These are phyloP conservation scores for Brachirus orientalis DNA, from an alignment of 2,113 vertebrate species.

Conservation along the genomic window DNA sequence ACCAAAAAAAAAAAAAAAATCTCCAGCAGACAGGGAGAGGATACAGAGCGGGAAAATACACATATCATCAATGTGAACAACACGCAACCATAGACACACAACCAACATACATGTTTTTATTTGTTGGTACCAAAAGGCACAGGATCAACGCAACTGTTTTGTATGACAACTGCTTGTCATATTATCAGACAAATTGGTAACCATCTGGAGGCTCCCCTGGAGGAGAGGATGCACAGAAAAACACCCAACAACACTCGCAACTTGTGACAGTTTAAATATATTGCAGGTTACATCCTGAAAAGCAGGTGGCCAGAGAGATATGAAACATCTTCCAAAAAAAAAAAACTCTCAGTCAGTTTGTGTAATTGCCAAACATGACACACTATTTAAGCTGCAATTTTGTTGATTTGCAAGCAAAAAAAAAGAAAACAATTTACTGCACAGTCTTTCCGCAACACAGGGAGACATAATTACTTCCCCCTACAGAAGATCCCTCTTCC, in stretches of 20 bases:
- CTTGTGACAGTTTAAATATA: constrained; percentile 18
- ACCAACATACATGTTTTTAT: neutral
- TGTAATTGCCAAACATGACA: constrained; percentile 46
- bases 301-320: constrained; percentile 43
- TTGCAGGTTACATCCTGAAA: constrained; percentile 30
- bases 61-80: constrained; percentile 43
- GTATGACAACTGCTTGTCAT: constrained; percentile 26
- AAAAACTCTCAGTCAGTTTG: constrained; percentile 10
- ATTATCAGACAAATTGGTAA: constrained; percentile 17
- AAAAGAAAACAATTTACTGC: constrained; percentile 46
- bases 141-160: too few species aligned
- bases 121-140: constrained; percentile 1
- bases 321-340: constrained; percentile 14
- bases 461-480: constrained; percentile 44
- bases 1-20: constrained; percentile 32
- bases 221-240: neutral
- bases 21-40: constrained; percentile 24
- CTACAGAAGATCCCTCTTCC: constrained; percentile 14
- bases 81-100: constrained; percentile 16
- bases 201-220: constrained; percentile 35
- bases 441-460: constrained; percentile 31
- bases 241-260: constrained; percentile 6
- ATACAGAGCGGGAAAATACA: neutral
- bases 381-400: constrained; percentile 54
- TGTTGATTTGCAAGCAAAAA: constrained; percentile 30